Evolutionary conservation across 2,797 vertebrate genomes (phyloP), one percentile per base, ranked within the genome.

Genomic region (Peromyscus aztecus): DNA sequence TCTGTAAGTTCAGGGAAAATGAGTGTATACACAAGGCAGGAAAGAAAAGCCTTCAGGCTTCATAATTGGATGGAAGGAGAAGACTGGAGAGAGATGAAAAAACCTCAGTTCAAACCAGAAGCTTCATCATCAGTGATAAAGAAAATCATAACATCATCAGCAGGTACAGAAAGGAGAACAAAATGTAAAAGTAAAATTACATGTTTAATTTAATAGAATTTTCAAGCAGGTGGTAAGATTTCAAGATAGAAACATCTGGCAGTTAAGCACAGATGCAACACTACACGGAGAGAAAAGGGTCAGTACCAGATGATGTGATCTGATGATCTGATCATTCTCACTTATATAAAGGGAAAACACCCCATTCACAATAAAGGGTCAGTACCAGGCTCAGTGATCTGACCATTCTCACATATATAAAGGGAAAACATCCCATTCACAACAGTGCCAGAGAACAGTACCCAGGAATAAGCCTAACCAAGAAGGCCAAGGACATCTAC

Each of bases 21-120:
- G 16, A 95, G 57, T 63, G n/a, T 24, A 63, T 81, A 71, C 49
- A 85, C n/a, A 84, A 40, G 12, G 29, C 14, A 61, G 57, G 57
- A 94, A 92, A 24, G 65, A 94, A 96, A 19, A 81, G 34, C 11
- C 40, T 90, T 89, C 55, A 71, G 46, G 63, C 82, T 91, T 96
- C 40, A 46, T 75, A 49, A 71, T 11, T 77, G 34, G 43, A 77
- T 52, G 46, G 34, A 85, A 57, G 40, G 23, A 19, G 89, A 21
- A 93, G n/a, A 17, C 31, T 95, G 37, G 31, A 59, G 46, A 90
- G 27, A 91, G 24, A 73, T n/a, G 46, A 29, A 82, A 77, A 89
- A 52, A 65, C 31, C 61, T 21, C 65, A 83, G 24, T 57, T 63
- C 73, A 71, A 93, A 77, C 69, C 84, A 86, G 59, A 90, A 24